A percentile compares a stretch with the other conserved stretches of the same genome.
phyloP scores from a whole-genome alignment of 1,140 invertebrate species.

The Dinoponera quadriceps region DNA sequence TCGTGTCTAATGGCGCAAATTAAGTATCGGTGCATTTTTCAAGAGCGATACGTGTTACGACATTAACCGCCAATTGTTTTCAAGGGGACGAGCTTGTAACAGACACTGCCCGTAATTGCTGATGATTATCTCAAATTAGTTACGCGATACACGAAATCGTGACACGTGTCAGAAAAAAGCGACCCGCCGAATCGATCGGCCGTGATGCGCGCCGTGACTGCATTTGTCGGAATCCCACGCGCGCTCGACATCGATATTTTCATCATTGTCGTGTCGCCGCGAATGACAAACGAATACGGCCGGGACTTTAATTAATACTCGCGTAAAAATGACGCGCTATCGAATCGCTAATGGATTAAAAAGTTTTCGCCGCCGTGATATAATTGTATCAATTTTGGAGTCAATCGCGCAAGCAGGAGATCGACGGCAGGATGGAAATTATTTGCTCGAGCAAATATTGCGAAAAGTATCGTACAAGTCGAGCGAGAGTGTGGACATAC shows the following conservation, averaged over 20 bases:
- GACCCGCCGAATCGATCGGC: background rate
- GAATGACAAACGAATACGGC: slow-evolving; percentile 57
- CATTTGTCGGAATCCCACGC: background rate
- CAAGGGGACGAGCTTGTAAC: background rate
- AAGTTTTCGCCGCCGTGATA: slow-evolving; percentile 62
- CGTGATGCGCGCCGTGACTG: background rate
- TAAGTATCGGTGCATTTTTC: slow-evolving; percentile 46
- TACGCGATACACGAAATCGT: slow-evolving; percentile 12
- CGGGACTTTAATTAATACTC: slow-evolving; percentile 63
- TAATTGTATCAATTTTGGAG: slow-evolving; percentile 71
- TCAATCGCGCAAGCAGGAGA: slow-evolving; percentile 55
- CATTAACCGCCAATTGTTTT: slow-evolving; percentile 41
- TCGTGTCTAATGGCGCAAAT: slow-evolving; percentile 42
- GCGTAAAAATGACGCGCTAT: slow-evolving; percentile 50
- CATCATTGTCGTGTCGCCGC: slow-evolving; percentile 26
- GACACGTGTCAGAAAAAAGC: slow-evolving; percentile 4
- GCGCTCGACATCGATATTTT: slow-evolving; percentile 31
- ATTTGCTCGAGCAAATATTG: slow-evolving; percentile 45
- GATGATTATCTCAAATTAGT: slow-evolving; percentile 35
- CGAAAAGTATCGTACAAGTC: slow-evolving; percentile 46
- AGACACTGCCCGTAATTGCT: slow-evolving; percentile 23
- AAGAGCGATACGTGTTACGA: slow-evolving; percentile 21
- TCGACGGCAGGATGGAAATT: slow-evolving; percentile 46
- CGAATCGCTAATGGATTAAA: slow-evolving; percentile 65
- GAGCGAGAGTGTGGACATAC: slow-evolving; percentile 20